These are phyloP conservation scores for Cheilosia vernalis DNA, from an alignment of 2,888 invertebrate genomes.

Conservation along the genomic window DNA sequence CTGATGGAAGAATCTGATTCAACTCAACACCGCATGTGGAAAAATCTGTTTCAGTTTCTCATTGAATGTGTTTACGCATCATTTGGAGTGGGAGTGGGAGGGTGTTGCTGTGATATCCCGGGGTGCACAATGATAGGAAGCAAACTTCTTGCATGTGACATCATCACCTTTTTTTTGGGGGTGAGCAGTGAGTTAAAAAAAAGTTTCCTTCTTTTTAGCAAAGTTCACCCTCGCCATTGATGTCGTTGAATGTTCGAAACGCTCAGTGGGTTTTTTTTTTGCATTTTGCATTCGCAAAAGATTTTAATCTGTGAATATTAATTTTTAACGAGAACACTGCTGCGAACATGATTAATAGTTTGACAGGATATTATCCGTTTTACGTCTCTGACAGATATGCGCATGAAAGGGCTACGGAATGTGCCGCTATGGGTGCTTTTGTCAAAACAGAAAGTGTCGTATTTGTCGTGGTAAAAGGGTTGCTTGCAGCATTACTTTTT, in stretches of 20 bases:
- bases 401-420: constrained; percentile 29
- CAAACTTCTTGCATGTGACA: constrained; percentile 73
- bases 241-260: constrained; percentile 31
- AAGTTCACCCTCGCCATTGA: constrained; percentile 24
- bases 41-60: constrained; percentile 67
- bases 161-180: constrained; percentile 62
- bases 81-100: constrained; percentile 52
- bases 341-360: constrained; percentile 74
- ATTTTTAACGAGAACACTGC: constrained; percentile 75
- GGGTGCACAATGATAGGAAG: constrained; percentile 66
- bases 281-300: constrained; percentile 63
- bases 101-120: constrained; percentile 58
- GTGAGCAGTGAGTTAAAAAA: not conserved
- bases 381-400: constrained; percentile 35
- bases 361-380: constrained; percentile 72
- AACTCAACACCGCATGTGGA: constrained; percentile 72
- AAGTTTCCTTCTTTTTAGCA: constrained; percentile 19
- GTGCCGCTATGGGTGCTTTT: not conserved
- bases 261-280: constrained; percentile 11
- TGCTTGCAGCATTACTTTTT: constrained; percentile 18
- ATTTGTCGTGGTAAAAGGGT: constrained; percentile 8
- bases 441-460: constrained; percentile 29
- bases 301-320: constrained; percentile 75
- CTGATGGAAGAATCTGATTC: constrained; percentile 68
- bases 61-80: constrained; percentile 69